These are phyloP conservation scores for Pteropus alecto DNA, from an alignment of 2,113 vertebrate species.

Conservation along the genomic window DNA sequence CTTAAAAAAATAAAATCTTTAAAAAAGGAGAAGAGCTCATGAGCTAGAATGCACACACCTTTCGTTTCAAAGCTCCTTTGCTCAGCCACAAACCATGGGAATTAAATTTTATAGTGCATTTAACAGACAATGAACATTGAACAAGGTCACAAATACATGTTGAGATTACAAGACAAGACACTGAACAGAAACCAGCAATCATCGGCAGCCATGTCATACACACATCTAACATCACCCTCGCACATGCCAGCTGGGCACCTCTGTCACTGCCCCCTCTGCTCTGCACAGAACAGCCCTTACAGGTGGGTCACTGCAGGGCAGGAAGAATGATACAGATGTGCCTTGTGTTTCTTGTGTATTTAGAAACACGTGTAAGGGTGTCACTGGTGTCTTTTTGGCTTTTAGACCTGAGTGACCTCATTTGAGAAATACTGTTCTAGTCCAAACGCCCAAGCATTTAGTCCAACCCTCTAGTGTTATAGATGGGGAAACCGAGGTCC, in stretches of 20 bases:
- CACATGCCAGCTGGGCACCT: fast-evolving
- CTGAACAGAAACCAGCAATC: neutral
- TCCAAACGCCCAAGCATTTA: neutral
- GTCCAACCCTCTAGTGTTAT: neutral
- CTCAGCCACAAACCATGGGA: neutral
- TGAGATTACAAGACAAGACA: slow-evolving; percentile 59
- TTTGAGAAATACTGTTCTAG: neutral
- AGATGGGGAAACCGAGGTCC: neutral
- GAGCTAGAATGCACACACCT: neutral
- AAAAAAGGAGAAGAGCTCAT: neutral
- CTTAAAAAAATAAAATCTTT: neutral
- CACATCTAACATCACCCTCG: neutral
- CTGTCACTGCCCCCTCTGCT: neutral
- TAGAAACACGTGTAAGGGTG: neutral
- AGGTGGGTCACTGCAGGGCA: neutral
- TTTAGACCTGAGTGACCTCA: neutral
- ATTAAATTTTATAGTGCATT: slow-evolving; percentile 49
- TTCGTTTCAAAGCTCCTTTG: neutral
- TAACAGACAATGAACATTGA: slow-evolving; percentile 51
- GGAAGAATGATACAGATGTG: neutral
- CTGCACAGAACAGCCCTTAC: neutral
- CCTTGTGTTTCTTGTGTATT: neutral
- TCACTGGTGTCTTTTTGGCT: neutral
- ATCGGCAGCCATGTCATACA: neutral
- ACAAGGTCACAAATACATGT: slow-evolving; percentile 44